Percentiles rank a stretch among this genome's conserved stretches.
Evolutionary conservation across 2,113 vertebrate genomes (phyloP).

Genomic region (Oreotragus oreotragus): DNA sequence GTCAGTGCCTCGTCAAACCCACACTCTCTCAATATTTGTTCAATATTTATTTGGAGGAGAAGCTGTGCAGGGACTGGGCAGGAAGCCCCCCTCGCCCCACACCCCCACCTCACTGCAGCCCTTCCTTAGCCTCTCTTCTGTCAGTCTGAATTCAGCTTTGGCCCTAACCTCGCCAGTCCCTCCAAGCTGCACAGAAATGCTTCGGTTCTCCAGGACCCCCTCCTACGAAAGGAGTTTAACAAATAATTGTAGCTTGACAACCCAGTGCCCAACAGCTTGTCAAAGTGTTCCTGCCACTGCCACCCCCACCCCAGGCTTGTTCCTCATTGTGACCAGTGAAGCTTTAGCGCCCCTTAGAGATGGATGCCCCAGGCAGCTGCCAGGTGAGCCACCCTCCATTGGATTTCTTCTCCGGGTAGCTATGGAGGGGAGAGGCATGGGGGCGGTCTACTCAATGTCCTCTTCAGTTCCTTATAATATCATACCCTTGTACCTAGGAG

Average conservation of each 20-base stretch:
- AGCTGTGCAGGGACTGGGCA: not conserved
- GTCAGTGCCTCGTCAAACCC: not conserved
- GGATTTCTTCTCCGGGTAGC: not conserved
- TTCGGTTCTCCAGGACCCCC: not conserved
- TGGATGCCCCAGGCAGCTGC: not conserved
- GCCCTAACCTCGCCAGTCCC: not conserved
- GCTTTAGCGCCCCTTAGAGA: not conserved
- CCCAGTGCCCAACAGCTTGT: not conserved
- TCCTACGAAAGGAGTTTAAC: not conserved
- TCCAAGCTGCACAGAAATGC: not conserved
- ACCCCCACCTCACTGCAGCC: not conserved
- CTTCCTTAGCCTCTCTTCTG: not conserved
- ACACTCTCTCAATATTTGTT: not conserved
- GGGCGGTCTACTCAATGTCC: not conserved
- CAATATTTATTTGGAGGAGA: conserved; percentile 9
- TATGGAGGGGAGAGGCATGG: not conserved
- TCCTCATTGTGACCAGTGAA: not conserved
- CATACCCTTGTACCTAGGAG: not conserved
- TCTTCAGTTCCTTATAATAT: not conserved
- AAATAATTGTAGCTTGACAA: not conserved
- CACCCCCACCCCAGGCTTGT: not conserved
- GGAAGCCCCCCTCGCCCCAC: not conserved
- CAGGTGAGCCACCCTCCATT: not conserved
- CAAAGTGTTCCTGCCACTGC: not conserved
- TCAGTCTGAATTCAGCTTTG: not conserved